phyloP scores from a whole-genome alignment of 2,113 vertebrate species.

The Ciconia boyciana region DNA sequence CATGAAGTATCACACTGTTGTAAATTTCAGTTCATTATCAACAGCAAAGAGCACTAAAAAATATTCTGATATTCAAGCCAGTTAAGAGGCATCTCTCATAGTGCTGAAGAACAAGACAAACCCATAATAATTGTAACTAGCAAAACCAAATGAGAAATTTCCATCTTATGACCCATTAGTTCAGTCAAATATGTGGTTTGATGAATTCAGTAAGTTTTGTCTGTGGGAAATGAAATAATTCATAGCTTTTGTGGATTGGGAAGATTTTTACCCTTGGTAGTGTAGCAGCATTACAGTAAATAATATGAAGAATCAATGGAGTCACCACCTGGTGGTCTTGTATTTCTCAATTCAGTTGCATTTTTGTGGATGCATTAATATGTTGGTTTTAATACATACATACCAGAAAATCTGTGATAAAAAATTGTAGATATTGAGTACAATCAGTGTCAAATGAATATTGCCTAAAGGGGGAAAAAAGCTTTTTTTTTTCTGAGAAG shows the following conservation, averaged over 20 bases:
- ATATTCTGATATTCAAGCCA: neutral
- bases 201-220: neutral
- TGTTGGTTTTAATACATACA: neutral
- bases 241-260: neutral
- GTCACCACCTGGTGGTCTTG: fast-evolving
- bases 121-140: neutral
- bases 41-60: neutral
- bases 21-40: neutral
- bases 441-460: neutral
- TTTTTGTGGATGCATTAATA: neutral
- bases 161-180: neutral
- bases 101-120: neutral
- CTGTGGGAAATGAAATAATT: neutral
- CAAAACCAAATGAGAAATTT: neutral
- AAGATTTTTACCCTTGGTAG: neutral
- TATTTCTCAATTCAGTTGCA: neutral
- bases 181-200: neutral
- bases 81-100: neutral
- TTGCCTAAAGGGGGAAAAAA: neutral
- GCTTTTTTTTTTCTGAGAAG: neutral
- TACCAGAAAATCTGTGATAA: neutral
- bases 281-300: neutral
- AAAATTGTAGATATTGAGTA: neutral
- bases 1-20: neutral
- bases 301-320: neutral